Base-by-base conservation (phyloP, 1,140 invertebrate genomes). In the Zaprionus vittiger region DNA sequence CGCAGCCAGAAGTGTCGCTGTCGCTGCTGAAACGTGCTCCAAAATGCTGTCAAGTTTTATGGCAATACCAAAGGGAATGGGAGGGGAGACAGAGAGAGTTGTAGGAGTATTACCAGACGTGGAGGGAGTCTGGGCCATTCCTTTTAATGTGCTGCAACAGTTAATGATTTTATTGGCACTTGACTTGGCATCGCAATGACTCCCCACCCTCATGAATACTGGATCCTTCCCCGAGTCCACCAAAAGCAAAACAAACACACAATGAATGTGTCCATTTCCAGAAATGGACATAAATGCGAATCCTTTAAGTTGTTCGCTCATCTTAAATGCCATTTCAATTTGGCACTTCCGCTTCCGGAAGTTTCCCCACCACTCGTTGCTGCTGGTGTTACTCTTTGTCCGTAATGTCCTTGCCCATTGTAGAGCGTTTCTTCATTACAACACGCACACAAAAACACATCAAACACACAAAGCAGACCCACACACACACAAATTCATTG, bases 301-400 rank as follows among this genome's bases (percentile, higher is more conserved):
- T 62, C 37, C 68, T 71, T 61, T 70, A 79, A 83, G 72, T 79
- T 65, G 38, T 69, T 76, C 61, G 64, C 65, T 69, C 68, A 75
- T 82, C 84, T 84, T 78, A 87, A 91, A 91, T 84, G 83, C 69
- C 76, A 82, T 90, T 91, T 91, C 83, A 87, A 91, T 91, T 90
- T 79, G 85, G 71, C 62, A 87, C 77, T 90, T 91, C 90, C 90
- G 90, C 80, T 84, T 87, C 83, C 90, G 41, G 41, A 17, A 47
- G 80, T 74, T 70, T 56, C 37, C 41, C 55, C 57, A 49, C 52
- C 41, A 31, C n/a, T 31, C 26, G 4, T 11, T 44, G 49, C 54
- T 65, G 17, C 24, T 74, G 64, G 31, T 63, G 47, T 55, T 59
- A 74, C 64, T 73, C 72, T 89, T 75, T 90, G 84, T 89, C 85